Percentiles rank a stretch among this genome's conserved stretches.
Evolutionary conservation across 2,113 vertebrate genomes (phyloP).

Genomic region (Ramphastos sulfuratus): DNA sequence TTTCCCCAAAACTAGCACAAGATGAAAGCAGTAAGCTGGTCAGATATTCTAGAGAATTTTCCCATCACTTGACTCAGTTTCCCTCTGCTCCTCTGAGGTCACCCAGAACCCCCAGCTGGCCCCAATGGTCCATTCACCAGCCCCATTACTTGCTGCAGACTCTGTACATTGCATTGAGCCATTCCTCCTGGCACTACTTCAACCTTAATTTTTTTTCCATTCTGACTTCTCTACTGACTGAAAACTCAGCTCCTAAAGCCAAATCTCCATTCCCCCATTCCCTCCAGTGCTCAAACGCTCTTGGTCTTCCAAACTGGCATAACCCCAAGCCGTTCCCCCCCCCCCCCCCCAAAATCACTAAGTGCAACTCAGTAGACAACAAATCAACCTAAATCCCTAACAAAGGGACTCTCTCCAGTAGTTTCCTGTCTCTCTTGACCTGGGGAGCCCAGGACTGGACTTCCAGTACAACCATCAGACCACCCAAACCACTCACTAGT

Average conservation of each 20-base stretch:
- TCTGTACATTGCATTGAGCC: neutral
- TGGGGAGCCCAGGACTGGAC: no score
- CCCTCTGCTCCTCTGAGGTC: neutral
- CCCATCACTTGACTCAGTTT: neutral
- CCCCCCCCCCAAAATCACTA: neutral
- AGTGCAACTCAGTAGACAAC: neutral
- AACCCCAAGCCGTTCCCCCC: neutral
- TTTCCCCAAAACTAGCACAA: neutral
- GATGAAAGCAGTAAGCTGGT: neutral
- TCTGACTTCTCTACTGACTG: neutral
- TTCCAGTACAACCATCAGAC: neutral
- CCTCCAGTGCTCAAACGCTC: neutral
- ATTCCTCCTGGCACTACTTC: neutral
- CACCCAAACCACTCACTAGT: neutral
- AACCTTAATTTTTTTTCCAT: neutral
- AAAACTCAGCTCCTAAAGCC: neutral
- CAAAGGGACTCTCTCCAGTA: no score
- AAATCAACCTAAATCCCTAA: neutral
- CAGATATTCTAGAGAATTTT: neutral
- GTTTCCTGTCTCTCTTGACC: no score
- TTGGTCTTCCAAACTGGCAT: neutral
- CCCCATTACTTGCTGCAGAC: neutral
- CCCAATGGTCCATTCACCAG: accelerated
- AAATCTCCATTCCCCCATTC: neutral
- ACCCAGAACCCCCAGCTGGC: neutral